Base-by-base conservation (phyloP, 53 echinoderm and acorn worm genomes). In the Arbacia lixula region DNA sequence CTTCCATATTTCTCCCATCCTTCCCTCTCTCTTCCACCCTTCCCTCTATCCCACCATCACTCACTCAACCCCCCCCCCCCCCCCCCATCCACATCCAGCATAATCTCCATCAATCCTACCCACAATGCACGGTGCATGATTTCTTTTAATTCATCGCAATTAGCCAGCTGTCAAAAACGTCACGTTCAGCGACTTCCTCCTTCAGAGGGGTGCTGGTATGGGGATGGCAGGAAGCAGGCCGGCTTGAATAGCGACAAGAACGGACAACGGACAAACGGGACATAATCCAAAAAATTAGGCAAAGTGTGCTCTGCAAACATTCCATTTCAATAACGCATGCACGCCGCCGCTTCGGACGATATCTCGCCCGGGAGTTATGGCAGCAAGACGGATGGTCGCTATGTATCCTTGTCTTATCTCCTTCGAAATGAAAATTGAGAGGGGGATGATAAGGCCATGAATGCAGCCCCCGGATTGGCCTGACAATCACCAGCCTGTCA, bases 71-170 rank as follows among this genome's bases (percentile, higher is more conserved):
- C 10, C 57, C n/a, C 5, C n/a, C 12, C 21, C 57, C 57, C 57
- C 21, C 57, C 21, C 12, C 57, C 21, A 12, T 16, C 64, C 64
- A 8, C 34, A 50, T 63, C 64, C 42, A 6, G 39, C 21, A 2
- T 34, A 74, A 74, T 74, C 64, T 22, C 39, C 50, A 63, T 50
- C 53, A 74, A 27, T 53, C 17, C 82, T 9, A 42, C 82, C 17
- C 49, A 81, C 49, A 62, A 81, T 34, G 52, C 64, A 6, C 62
- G 29, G 46, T 33, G n/a, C 82, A 62, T 81, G 82, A 81, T 81
- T 81, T 49, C 64, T 81, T 74, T 74, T 81, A 81, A 81, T 81
- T 81, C 64, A 24, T 52, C 19, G 82, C 82, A 81, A 81, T 81
- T 81, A 63, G 43, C 19, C 82, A 81, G 82, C 82, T 81, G 82